A percentile compares a stretch with the other conserved stretches of the same genome.
These are phyloP conservation scores for Parasteatoda tepidariorum DNA, from an alignment of 1,140 invertebrate genomes.

Conservation along the genomic window DNA sequence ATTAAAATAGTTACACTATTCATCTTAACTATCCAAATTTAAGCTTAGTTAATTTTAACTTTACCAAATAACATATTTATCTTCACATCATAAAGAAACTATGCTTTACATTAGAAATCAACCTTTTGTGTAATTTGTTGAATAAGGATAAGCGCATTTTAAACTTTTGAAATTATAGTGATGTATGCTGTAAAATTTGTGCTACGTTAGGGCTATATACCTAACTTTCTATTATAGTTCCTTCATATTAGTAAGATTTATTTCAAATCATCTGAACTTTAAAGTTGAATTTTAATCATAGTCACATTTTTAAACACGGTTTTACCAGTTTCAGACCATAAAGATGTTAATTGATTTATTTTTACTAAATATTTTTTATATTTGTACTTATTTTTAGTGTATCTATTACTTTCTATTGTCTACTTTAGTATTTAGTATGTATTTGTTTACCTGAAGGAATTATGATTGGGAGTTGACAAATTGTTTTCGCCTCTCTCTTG, in stretches of 20 bases:
- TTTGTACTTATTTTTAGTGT: neutral
- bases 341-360: neutral
- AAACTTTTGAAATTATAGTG: no score
- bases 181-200: no score
- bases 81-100: no score
- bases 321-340: neutral
- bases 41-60: no score
- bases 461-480: slow-evolving; percentile 43
- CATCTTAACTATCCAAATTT: no score
- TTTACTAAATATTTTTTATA: neutral
- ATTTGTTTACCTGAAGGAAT: slow-evolving; percentile 13
- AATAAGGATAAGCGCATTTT: no score
- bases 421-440: neutral
- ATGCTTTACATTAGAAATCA: no score
- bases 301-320: neutral
- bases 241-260: neutral
- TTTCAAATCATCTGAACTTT: neutral
- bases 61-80: no score
- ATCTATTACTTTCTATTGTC: neutral
- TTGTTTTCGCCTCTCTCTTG: slow-evolving; percentile 29
- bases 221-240: neutral
- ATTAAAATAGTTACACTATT: no score
- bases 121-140: no score
- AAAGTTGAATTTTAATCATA: neutral
- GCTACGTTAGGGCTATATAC: no score